Conservation (phyloP, 2,797 vertebrate species). For the Phalanger gymnotis region DNA sequence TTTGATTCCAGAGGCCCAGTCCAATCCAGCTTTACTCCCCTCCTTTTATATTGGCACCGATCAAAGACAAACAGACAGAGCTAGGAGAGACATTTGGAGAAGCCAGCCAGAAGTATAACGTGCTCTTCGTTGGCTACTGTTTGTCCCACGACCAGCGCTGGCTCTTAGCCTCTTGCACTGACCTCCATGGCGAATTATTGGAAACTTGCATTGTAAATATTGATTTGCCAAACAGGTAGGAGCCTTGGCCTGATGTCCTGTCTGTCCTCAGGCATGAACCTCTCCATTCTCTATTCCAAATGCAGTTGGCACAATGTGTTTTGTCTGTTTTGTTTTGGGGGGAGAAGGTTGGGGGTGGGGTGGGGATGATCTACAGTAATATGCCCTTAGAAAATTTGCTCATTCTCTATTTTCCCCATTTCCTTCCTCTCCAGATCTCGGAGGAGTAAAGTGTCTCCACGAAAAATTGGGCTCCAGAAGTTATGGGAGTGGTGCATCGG, state of each 20-base stretch:
- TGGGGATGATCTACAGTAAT: not conserved
- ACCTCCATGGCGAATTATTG: conserved; percentile 95
- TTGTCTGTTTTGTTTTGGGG: conserved; percentile 7
- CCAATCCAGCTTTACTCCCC: conserved; percentile 94
- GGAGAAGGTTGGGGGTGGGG: too few relatives aligned
- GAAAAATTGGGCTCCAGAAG: conserved; percentile 97
- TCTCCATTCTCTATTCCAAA: conserved; percentile 1
- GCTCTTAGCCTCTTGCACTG: conserved; percentile 97
- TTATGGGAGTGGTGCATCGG: conserved; percentile 98
- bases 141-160: conserved; percentile 98
- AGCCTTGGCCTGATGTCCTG: not conserved
- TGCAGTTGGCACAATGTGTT: not conserved
- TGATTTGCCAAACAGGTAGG: conserved; percentile 95
- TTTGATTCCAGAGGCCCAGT: conserved; percentile 89
- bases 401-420: not conserved
- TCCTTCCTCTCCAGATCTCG: conserved; percentile 87
- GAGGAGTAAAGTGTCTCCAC: conserved; percentile 93
- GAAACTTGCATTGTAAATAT: conserved; percentile 97
- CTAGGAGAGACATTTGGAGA: conserved; percentile 94
- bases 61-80: conserved; percentile 94
- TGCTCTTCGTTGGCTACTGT: conserved; percentile 97
- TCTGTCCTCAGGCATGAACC: not conserved
- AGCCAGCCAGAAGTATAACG: conserved; percentile 92
- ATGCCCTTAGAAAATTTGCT: not conserved
- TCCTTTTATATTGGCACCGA: conserved; percentile 94